Evolutionary conservation across 2,113 vertebrate species (phyloP), one percentile per base, ranked within the genome.

Genomic region (Embiotoca jacksoni): DNA sequence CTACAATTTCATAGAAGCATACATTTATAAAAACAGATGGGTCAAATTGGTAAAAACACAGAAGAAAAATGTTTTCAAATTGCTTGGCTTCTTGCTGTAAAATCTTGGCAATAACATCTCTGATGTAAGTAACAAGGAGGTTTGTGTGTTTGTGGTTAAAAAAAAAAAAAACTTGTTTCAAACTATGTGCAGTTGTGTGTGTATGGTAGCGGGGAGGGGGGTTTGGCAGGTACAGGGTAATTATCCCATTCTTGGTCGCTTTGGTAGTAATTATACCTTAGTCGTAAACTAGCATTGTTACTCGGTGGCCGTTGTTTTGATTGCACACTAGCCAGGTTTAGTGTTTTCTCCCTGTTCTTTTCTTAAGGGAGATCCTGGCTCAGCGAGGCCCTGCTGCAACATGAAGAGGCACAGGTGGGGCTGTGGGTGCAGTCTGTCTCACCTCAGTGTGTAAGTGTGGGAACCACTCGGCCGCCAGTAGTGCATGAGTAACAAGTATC

Each of bases 401-500:
- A 95, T 81, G 95, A 78, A 92, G 70, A 87, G 78, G 63, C 81
- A 90, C 93, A 95, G 94, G 94, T 94, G 94, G 84, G 85, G 91
- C 89, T 68, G 85, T 84, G 89, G 91, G 91, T 86, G 91, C 83
- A 91, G 93, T 90, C 87, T 92, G 76, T 80, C 88, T 94, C 91
- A 91, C 92, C 93, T 93, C 86, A 77, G 75, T 67, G 84, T 81
- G 79, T 67, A 92, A 93, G 92, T 94, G 95, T 95, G 95, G 95
- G 95, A 95, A 95, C 93, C 85, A 37, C 75, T 76, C 81, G 30
- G 66, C 74, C 63, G 58, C 71, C 85, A 94, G 76, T 92, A 92
- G 92, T 92, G 89, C 94, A 94, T 92, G 93, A 94, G 94, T 92
- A 94, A 94, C 89, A 90, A 89, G 89, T 84, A 90, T 91, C 92